Percentiles rank a stretch among this genome's conserved stretches.
Evolutionary conservation across 2,888 invertebrate genomes (phyloP).

Genomic region (Rhyacophila evoluta): DNA sequence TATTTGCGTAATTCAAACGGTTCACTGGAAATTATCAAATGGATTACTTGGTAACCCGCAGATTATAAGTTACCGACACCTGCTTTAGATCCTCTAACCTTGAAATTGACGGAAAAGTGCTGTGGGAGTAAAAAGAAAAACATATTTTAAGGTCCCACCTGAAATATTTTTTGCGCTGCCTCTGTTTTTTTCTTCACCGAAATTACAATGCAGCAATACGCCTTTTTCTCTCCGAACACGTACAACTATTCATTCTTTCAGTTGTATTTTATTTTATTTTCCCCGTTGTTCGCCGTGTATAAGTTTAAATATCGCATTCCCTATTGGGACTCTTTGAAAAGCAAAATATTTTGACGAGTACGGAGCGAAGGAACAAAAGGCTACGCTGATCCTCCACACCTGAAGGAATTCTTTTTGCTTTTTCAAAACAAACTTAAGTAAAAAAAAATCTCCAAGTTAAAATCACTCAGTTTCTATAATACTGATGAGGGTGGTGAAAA

Average conservation of each 20-base stretch:
- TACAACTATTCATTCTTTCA: constrained; percentile 43
- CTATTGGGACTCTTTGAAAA: constrained; percentile 37
- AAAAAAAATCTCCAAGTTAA: too few species aligned
- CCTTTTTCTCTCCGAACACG: constrained; percentile 46
- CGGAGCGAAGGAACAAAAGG: constrained; percentile 23
- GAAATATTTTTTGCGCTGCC: not conserved
- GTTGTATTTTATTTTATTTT: constrained; percentile 37
- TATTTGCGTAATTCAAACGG: too few species aligned
- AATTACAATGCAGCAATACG: constrained; percentile 15
- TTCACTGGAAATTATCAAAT: too few species aligned
- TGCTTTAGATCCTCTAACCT: too few species aligned
- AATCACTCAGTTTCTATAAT: too few species aligned
- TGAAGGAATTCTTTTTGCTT: not conserved
- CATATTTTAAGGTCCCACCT: too few species aligned
- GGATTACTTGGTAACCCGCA: too few species aligned
- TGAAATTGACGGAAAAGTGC: too few species aligned
- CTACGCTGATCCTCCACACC: not conserved
- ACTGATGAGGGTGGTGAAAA: too few species aligned
- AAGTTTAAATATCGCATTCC: constrained; percentile 51
- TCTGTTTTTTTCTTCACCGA: not conserved
- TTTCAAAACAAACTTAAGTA: not conserved
- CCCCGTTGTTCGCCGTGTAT: constrained; percentile 23
- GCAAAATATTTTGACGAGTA: constrained; percentile 50
- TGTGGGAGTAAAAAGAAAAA: too few species aligned
- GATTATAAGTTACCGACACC: too few species aligned